These are phyloP conservation scores for Lepidonotus clava DNA, from an alignment of 2,888 invertebrate species.

Conservation along the genomic window DNA sequence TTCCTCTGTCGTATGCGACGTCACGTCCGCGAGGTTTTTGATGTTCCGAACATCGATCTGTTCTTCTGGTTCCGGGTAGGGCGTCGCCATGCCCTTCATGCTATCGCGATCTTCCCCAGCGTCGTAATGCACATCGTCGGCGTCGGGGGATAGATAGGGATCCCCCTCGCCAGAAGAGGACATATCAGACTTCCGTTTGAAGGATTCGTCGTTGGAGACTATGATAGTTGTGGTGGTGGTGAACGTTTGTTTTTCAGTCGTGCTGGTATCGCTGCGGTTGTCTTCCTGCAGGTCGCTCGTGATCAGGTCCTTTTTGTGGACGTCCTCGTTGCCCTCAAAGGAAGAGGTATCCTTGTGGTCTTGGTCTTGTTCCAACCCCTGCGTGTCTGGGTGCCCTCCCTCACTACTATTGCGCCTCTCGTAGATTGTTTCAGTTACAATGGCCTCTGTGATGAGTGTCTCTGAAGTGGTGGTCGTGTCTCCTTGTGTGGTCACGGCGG, in stretches of 20 bases:
- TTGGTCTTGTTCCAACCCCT: too few relatives aligned
- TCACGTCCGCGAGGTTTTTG: not conserved
- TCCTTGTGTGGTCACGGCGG: too few relatives aligned
- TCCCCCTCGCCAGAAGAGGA: not conserved
- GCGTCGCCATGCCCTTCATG: not conserved
- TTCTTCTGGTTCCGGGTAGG: constrained; percentile 9
- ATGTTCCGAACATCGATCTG: not conserved
- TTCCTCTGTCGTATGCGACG: not conserved
- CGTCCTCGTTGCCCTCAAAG: too few relatives aligned
- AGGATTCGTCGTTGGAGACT: too few relatives aligned
- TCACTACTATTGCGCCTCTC: too few relatives aligned
- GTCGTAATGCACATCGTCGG: not conserved
- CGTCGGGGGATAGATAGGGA: not conserved
- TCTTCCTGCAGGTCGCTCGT: not conserved
- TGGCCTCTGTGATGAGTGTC: not conserved
- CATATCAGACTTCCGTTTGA: not conserved
- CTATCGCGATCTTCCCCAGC: not conserved
- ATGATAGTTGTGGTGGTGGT: too few relatives aligned
- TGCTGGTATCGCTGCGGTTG: not conserved
- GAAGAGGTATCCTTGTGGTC: too few relatives aligned
- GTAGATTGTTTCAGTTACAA: not conserved
- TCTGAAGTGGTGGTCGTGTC: not conserved
- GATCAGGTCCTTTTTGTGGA: too few relatives aligned
- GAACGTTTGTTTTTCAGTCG: too few relatives aligned
- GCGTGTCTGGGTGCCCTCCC: too few relatives aligned